phyloP scores from a whole-genome alignment of 1,140 invertebrate genomes.

The Ceratina australensis region DNA sequence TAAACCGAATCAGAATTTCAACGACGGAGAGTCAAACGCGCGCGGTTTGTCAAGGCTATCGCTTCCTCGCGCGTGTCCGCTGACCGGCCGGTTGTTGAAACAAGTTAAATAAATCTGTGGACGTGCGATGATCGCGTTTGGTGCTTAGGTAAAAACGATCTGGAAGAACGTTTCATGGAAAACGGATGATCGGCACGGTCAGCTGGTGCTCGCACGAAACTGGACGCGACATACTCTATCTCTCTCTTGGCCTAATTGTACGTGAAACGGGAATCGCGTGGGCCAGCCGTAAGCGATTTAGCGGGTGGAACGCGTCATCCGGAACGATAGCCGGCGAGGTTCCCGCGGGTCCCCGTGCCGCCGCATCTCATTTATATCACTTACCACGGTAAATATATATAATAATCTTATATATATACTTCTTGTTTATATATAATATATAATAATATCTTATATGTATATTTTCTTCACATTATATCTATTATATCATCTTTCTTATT shows the following conservation, averaged over 20 bases:
- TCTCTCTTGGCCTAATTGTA: slow-evolving; percentile 27
- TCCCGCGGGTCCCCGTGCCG: slow-evolving; percentile 61
- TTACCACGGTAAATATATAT: slow-evolving; percentile 78
- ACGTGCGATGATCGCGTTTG: background rate
- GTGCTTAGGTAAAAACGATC: background rate
- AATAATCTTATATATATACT: slow-evolving; percentile 67
- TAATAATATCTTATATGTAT: slow-evolving; percentile 75
- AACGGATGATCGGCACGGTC: slow-evolving; percentile 7
- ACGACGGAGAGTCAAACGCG: no score
- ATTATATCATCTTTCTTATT: slow-evolving; percentile 74
- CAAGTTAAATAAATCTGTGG: background rate
- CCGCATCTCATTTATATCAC: slow-evolving; percentile 71
- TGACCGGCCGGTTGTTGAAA: background rate
- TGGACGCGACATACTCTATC: background rate
- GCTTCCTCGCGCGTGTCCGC: background rate
- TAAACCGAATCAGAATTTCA: no score
- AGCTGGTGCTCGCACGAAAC: background rate
- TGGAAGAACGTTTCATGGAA: slow-evolving; percentile 36
- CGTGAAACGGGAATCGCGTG: background rate
- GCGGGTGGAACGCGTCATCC: slow-evolving; percentile 2
- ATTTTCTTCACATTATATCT: slow-evolving; percentile 77
- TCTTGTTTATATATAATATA: slow-evolving; percentile 64
- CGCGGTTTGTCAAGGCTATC: no score
- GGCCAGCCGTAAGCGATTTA: slow-evolving; percentile 13
- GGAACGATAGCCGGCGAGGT: slow-evolving; percentile 30